Evolutionary conservation across 2,113 vertebrate genomes (phyloP), one percentile per base, ranked within the genome.

Genomic region (Danionella cerebrum): DNA sequence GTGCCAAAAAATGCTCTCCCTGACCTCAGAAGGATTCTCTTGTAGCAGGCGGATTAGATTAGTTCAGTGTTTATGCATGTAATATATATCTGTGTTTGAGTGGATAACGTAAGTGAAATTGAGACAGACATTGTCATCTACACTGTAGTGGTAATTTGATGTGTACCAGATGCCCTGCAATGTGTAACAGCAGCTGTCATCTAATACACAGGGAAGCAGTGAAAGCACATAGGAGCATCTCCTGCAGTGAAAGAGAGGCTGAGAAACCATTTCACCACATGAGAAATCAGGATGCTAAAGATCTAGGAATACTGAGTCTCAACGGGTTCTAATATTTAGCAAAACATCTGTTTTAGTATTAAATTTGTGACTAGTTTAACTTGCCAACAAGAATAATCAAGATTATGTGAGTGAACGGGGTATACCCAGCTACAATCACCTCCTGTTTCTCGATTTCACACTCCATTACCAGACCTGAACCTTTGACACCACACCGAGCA

Each of bases 171-270:
- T 35, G 14, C 38, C 10, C 27, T n/a, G 27, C 42, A 53, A 9
- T 52, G 38, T 52, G 45, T 50, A 67, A 53, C 47, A 51, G 35
- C 33, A 36, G n/a, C 53, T 52, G 45, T 33, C 62, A 71, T 58
- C 24, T 35, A 41, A 72, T 60, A 39, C 9, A 60, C 21, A 25
- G 16, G 5, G 27, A 3, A 42, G 25, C 10, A 19, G 29, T 13
- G 22, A 57, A 48, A 11, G 10, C 25, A 25, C 21, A 41, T n/a
- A 4, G 13, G 2, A 47, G 21, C 65, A 4, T 66, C 4, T 48
- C 38, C 24, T 19, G 35, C n/a, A 18, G 27, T 62, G 41, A 33
- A 29, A 6, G 42, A 42, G 12, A 12, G 2, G 9, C 16, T 45
- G 25, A 62, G 9, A 31, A 45, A 44, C 21, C 14, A 1, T 42